A percentile compares a stretch with the other conserved stretches of the same genome.
phyloP scores from a whole-genome alignment of 92 coral and sea anemone species.

The Metridium senile region DNA sequence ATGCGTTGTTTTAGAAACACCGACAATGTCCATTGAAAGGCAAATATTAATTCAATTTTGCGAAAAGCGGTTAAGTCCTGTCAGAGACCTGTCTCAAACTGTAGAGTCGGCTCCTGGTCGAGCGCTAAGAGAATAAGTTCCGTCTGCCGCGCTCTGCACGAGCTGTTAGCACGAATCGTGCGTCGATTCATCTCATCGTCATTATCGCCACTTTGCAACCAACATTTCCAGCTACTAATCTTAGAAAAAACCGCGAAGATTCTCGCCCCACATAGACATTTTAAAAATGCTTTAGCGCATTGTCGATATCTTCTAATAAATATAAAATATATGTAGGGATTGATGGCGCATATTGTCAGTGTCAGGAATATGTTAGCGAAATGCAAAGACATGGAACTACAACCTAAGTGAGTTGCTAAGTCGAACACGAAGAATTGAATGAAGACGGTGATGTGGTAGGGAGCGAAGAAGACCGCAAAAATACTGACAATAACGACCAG shows the following conservation, averaged over 20 bases:
- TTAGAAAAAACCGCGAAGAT: not conserved
- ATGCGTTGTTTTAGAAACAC: too few species aligned
- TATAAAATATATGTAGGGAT: constrained; percentile 40
- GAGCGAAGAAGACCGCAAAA: constrained; percentile 32
- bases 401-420: not conserved
- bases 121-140: constrained; percentile 14
- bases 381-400: not conserved
- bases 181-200: not conserved
- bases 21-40: not conserved
- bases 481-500: constrained; percentile 19
- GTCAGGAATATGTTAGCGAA: constrained; percentile 24
- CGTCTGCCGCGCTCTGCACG: constrained; percentile 23
- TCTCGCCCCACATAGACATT: not conserved
- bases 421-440: constrained; percentile 6
- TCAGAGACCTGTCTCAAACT: constrained; percentile 26
- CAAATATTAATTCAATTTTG: not conserved
- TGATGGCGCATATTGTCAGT: constrained; percentile 23
- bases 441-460: constrained; percentile 13
- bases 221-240: not conserved
- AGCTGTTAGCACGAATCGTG: not conserved
- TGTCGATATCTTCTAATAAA: constrained; percentile 35
- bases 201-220: not conserved
- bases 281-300: constrained; percentile 3
- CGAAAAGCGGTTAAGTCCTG: not conserved
- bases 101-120: constrained; percentile 14